Percentiles rank a stretch among this genome's conserved stretches.
Conservation (phyloP, 2,113 vertebrate genomes). For the Podiceps cristatus region DNA sequence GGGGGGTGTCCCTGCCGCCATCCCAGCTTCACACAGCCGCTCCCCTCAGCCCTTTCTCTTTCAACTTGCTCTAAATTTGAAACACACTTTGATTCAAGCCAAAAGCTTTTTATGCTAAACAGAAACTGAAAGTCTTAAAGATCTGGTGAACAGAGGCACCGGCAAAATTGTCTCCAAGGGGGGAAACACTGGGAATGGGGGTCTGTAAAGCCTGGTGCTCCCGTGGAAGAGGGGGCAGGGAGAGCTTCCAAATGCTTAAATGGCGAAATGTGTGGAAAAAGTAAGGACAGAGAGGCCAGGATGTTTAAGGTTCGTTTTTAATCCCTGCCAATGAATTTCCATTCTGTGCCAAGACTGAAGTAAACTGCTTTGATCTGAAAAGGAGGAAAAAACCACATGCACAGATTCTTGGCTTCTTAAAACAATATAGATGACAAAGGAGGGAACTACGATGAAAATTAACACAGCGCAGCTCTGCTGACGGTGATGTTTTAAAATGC, state of each 20-base stretch:
- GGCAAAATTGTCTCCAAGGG: neutral
- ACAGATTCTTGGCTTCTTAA: slow-evolving; percentile 27
- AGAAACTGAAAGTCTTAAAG: slow-evolving; percentile 63
- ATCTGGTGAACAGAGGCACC: slow-evolving; percentile 16
- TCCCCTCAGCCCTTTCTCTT: neutral
- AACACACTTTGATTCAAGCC: neutral
- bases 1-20: neutral
- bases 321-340: slow-evolving; percentile 62
- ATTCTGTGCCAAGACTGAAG: slow-evolving; percentile 54
- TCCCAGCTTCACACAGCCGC: neutral
- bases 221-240: neutral
- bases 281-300: slow-evolving; percentile 28
- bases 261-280: slow-evolving; percentile 27
- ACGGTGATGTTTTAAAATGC: neutral
- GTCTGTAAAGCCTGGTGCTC: neutral
- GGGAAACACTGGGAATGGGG: neutral
- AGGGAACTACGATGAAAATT: slow-evolving; percentile 1
- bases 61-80: slow-evolving; percentile 16
- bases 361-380: slow-evolving; percentile 66
- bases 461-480: neutral
- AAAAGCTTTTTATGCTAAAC: slow-evolving; percentile 35
- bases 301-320: slow-evolving; percentile 59
- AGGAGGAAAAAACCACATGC: slow-evolving; percentile 1
- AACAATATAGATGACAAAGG: slow-evolving; percentile 47
- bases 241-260: slow-evolving; percentile 20